Evolutionary conservation across 1,140 invertebrate species (phyloP), one percentile per base, ranked within the genome.

Genomic region (Fopius arisanus): DNA sequence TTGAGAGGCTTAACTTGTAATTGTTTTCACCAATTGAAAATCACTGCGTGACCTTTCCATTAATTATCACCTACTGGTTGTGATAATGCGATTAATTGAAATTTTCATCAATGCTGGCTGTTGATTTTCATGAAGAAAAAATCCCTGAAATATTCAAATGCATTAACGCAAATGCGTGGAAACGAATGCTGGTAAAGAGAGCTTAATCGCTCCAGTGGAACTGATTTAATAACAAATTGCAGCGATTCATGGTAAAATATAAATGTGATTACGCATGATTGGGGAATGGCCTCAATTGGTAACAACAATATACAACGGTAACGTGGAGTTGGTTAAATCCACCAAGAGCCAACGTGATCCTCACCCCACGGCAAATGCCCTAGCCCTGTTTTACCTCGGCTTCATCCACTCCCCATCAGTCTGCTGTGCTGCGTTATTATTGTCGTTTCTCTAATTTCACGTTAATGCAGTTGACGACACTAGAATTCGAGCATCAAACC

Each of bases 381-480:
- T 26, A 59, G 76, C 78, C 14, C 23, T 23, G 19, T 59, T 66
- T 28, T 63, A 2, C 51, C 70, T 63, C 43, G 28, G 23, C 67
- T 28, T 3, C 28, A 19, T 62, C 80, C 19, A 29, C 51, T 40
- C 16, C n/a, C 12, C 33, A 51, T 51, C 19, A 31, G 16, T 16
- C 28, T 16, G 26, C 28, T 16, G 26, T 67, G 54, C 37, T 78
- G 80, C 81, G 82, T 85, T 85, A 88, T 86, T 84, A 84, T 85
- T 48, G n/a, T 16, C 82, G 81, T 81, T 79, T 81, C 84, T 86
- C 84, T 87, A 87, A 88, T 87, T 87, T 87, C 82, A 81, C 83
- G 82, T 85, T 87, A 87, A 88, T 88, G 87, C 85, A 86, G 79
- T 81, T 78, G 83, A 82, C 81, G 80, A 81, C 81, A 82, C 78